Conservation (phyloP, 2,888 invertebrate species). For the Noctua janthina region DNA sequence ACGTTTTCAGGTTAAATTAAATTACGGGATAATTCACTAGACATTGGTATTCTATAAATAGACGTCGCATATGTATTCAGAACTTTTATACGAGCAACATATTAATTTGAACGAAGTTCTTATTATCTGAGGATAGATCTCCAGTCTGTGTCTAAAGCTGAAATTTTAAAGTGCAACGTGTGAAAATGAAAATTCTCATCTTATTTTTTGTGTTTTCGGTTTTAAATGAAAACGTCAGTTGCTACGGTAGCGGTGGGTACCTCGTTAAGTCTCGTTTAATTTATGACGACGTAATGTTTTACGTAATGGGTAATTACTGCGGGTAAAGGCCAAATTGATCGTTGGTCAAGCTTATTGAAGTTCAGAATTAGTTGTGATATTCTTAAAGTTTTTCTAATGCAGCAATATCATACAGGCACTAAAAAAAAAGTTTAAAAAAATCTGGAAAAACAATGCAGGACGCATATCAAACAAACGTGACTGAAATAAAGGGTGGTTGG, state of each 20-base stretch:
- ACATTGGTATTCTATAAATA: conserved; percentile 15
- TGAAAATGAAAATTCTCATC: conserved; percentile 49
- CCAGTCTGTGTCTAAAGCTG: neutral
- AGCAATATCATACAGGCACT: neutral
- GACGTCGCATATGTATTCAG: neutral
- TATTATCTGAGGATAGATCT: too few species aligned
- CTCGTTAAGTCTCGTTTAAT: neutral
- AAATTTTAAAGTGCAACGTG: neutral
- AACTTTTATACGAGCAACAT: neutral
- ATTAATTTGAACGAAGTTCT: neutral
- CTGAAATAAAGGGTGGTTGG: neutral
- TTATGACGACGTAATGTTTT: neutral
- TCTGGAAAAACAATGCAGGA: neutral
- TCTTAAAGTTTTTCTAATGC: neutral
- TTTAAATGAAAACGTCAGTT: conserved; percentile 33
- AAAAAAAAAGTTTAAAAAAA: too few species aligned
- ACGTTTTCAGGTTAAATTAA: conserved; percentile 33
- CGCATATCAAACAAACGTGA: neutral
- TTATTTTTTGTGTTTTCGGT: conserved; percentile 22
- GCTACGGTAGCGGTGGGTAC: conserved; percentile 36
- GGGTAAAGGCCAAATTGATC: neutral
- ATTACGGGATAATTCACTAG: conserved; percentile 4
- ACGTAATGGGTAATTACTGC: too few species aligned
- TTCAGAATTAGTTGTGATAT: neutral
- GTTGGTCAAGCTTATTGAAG: neutral